phyloP scores from a whole-genome alignment of 2,797 vertebrate species.

The Carcharodon carcharias region DNA sequence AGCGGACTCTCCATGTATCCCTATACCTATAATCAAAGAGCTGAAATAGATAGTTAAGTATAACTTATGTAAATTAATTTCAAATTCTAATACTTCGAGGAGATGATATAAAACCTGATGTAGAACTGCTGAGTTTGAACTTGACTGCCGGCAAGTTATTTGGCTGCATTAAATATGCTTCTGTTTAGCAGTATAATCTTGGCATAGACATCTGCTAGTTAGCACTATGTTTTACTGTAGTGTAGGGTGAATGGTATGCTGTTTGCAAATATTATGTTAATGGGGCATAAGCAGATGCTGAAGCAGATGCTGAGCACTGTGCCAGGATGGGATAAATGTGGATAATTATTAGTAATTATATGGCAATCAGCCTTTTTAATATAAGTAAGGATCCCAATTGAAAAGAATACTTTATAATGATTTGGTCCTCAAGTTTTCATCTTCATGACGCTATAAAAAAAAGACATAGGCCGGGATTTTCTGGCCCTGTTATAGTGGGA shows the following conservation, averaged over 20 bases:
- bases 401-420: neutral
- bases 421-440: neutral
- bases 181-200: neutral
- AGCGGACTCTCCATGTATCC: neutral
- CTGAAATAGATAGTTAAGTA: neutral
- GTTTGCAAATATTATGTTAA: neutral
- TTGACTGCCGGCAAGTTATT: neutral
- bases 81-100: neutral
- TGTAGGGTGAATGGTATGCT: neutral
- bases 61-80: neutral
- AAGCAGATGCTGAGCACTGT: neutral
- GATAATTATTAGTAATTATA: neutral
- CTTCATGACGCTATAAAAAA: neutral
- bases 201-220: neutral
- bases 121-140: neutral
- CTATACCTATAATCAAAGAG: neutral
- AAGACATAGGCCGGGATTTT: too few relatives aligned
- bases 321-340: neutral
- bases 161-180: neutral
- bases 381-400: neutral
- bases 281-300: neutral
- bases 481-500: too few relatives aligned
- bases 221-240: neutral
- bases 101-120: neutral
- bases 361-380: neutral